These are phyloP conservation scores for Thaleichthys pacificus DNA, from an alignment of 2,797 vertebrate genomes.

Conservation along the genomic window DNA sequence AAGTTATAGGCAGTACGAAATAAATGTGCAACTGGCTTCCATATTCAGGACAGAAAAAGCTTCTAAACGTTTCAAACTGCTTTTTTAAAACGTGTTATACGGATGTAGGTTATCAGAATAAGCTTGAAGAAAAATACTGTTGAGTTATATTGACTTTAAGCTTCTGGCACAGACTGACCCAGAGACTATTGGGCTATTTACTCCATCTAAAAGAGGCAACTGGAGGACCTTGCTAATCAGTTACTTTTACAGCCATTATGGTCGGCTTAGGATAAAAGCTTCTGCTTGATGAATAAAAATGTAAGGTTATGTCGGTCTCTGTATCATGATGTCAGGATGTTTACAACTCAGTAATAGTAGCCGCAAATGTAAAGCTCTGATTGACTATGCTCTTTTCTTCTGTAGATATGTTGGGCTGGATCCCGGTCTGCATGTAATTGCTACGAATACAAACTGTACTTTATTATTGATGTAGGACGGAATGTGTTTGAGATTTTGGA, in stretches of 20 bases:
- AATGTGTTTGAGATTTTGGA: no score
- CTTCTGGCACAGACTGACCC: background rate
- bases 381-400: background rate
- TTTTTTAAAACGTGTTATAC: no score
- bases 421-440: background rate
- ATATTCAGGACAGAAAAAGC: no score
- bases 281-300: no score
- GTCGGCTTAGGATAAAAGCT: background rate
- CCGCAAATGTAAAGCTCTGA: background rate
- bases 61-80: no score
- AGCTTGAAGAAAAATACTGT: background rate
- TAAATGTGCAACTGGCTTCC: no score
- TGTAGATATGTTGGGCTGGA: background rate
- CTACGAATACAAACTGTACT: background rate
- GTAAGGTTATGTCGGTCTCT: background rate
- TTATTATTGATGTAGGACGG: background rate
- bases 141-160: background rate
- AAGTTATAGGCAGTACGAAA: no score
- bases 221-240: background rate
- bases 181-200: background rate
- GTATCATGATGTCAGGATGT: background rate
- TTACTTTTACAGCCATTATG: background rate
- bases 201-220: background rate
- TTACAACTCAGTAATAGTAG: background rate
- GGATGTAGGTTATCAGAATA: no score